Evolutionary conservation across 2,888 invertebrate genomes (phyloP).

Genomic region (Plusia festucae): DNA sequence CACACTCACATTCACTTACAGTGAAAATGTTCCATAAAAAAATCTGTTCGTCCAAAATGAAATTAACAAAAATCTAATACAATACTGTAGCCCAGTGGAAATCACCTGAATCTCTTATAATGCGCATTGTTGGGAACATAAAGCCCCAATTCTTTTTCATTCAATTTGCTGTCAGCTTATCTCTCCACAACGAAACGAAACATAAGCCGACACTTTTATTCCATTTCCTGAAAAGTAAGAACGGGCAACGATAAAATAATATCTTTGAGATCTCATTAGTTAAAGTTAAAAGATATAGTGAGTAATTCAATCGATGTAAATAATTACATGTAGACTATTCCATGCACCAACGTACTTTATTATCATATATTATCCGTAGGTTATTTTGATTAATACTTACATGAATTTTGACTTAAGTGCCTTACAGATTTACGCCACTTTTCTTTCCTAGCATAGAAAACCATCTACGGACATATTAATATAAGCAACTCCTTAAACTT

Average conservation of each 20-base stretch:
- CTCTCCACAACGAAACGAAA: conserved; percentile 20
- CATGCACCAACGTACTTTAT: too few species aligned
- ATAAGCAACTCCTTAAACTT: too few species aligned
- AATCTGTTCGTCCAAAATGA: not conserved
- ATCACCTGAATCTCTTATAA: not conserved
- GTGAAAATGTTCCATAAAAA: not conserved
- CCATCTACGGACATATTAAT: too few species aligned
- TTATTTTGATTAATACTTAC: too few species aligned
- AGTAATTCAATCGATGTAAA: too few species aligned
- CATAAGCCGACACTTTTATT: conserved; percentile 16
- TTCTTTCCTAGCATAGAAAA: too few species aligned
- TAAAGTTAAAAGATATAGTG: too few species aligned
- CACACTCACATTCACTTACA: too few species aligned
- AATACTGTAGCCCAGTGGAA: not conserved
- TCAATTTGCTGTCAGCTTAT: conserved; percentile 29
- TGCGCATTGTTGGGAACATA: conserved; percentile 5
- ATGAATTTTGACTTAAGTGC: too few species aligned
- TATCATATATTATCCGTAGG: too few species aligned
- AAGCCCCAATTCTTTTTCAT: conserved; percentile 18
- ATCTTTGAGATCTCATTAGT: conserved; percentile 2
- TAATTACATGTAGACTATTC: too few species aligned
- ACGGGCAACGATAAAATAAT: conserved; percentile 8
- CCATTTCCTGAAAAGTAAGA: conserved; percentile 8
- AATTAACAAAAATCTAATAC: not conserved
- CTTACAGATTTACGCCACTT: too few species aligned